These are phyloP conservation scores for Hipparchia semele DNA, from an alignment of 2,888 invertebrate genomes.

Conservation along the genomic window DNA sequence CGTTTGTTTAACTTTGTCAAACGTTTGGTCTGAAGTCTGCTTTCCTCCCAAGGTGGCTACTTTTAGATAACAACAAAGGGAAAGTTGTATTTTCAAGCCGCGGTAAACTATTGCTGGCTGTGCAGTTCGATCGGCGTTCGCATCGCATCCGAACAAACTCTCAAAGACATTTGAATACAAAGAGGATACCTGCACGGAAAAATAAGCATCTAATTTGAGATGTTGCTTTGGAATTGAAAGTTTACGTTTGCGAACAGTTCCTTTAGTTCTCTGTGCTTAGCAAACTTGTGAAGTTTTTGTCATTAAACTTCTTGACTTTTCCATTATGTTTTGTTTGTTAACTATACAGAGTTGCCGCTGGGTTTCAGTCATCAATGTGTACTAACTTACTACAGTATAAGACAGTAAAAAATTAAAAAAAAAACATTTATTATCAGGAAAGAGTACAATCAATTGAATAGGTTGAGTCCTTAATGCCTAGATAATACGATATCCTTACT, in stretches of 20 bases:
- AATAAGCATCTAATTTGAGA: conserved; percentile 18
- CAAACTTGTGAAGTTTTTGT: background rate
- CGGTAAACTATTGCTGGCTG: conserved; percentile 11
- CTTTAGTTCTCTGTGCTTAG: background rate
- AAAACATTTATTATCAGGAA: too few species aligned
- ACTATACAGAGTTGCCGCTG: too few species aligned
- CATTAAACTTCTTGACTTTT: background rate
- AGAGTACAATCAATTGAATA: too few species aligned
- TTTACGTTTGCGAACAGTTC: background rate
- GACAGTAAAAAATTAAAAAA: too few species aligned
- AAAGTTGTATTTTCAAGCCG: conserved; percentile 26
- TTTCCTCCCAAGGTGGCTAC: conserved; percentile 6
- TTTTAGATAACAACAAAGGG: conserved; percentile 26
- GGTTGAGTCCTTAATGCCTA: too few species aligned
- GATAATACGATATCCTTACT: too few species aligned
- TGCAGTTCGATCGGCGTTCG: conserved; percentile 24
- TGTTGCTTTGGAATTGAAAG: conserved; percentile 2
- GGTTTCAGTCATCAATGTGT: too few species aligned
- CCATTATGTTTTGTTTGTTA: background rate
- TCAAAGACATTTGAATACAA: conserved; percentile 27
- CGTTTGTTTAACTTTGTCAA: too few species aligned
- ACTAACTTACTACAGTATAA: too few species aligned
- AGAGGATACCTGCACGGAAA: conserved; percentile 16
- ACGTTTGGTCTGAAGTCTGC: conserved; percentile 11
- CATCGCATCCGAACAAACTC: conserved; percentile 17